phyloP scores from a whole-genome alignment of 1,140 invertebrate species.

The Calycopis cecrops region DNA sequence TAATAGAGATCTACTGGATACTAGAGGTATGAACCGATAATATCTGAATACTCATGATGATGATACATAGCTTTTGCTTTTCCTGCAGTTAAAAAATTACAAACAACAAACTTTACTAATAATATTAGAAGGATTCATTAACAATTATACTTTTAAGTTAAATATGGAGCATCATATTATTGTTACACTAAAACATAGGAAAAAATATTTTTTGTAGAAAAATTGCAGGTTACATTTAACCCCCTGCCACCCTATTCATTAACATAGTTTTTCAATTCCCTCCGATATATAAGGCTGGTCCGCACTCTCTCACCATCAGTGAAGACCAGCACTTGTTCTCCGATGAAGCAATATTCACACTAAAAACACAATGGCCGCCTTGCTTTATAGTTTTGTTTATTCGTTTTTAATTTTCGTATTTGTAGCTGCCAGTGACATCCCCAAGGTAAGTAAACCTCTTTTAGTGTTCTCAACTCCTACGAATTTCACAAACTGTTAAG shows the following conservation, averaged over 20 bases:
- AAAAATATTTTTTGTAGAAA: not conserved
- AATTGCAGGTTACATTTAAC: constrained; percentile 12
- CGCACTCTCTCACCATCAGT: not conserved
- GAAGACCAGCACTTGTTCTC: not conserved
- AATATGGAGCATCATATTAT: too few relatives aligned
- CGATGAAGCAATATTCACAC: not conserved
- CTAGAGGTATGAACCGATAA: too few relatives aligned
- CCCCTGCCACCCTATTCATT: constrained; percentile 34
- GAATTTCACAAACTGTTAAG: too few relatives aligned
- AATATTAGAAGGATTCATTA: too few relatives aligned
- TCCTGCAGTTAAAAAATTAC: too few relatives aligned
- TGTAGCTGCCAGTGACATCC: constrained; percentile 20
- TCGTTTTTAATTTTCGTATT: constrained; percentile 22
- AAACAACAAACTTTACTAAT: too few relatives aligned
- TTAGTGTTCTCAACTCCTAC: not conserved
- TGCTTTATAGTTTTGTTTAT: constrained; percentile 17
- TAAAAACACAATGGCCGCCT: constrained; percentile 19
- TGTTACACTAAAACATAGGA: too few relatives aligned
- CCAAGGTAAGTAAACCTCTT: constrained; percentile 23
- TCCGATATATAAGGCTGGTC: constrained; percentile 29
- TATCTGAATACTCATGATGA: too few relatives aligned
- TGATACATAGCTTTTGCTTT: too few relatives aligned
- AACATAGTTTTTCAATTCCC: constrained; percentile 40
- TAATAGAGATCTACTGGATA: too few relatives aligned
- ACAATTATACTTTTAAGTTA: too few relatives aligned